These are phyloP conservation scores for Metacarcinus magister DNA, from an alignment of 2,888 invertebrate species.

Conservation along the genomic window DNA sequence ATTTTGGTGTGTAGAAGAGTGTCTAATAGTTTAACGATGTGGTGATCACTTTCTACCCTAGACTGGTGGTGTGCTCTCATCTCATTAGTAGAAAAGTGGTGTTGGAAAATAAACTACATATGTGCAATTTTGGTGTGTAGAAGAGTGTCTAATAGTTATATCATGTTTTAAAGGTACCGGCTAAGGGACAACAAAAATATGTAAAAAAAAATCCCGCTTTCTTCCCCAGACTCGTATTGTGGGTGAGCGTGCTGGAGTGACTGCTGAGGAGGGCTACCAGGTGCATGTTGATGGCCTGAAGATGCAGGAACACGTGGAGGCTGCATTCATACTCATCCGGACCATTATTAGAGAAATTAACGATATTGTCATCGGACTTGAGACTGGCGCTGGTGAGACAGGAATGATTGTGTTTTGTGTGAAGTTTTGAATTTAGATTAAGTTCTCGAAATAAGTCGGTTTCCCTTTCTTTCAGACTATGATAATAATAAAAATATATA, in stretches of 20 bases:
- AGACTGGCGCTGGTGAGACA: slow-evolving; percentile 87
- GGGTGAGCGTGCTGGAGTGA: slow-evolving; percentile 83
- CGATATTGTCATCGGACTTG: slow-evolving; percentile 90
- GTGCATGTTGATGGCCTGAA: slow-evolving; percentile 84
- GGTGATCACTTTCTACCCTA: not conserved
- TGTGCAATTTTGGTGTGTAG: too few relatives aligned
- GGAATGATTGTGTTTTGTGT: not conserved
- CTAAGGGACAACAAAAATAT: too few relatives aligned
- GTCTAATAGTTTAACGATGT: not conserved
- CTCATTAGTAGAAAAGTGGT: too few relatives aligned
- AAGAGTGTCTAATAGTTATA: not conserved
- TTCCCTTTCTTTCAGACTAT: not conserved
- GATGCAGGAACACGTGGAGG: slow-evolving; percentile 86
- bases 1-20: not conserved
- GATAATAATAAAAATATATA: too few relatives aligned
- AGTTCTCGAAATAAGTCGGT: not conserved
- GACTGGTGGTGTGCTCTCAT: slow-evolving; percentile 56
- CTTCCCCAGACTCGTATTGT: slow-evolving; percentile 67
- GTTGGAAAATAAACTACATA: too few relatives aligned
- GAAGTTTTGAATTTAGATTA: not conserved
- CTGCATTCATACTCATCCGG: slow-evolving; percentile 87
- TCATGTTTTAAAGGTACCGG: not conserved
- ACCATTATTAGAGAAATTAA: slow-evolving; percentile 90
- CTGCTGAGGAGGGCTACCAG: slow-evolving; percentile 83
- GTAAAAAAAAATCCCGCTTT: not conserved